Base-by-base conservation (phyloP, 2,113 vertebrate species). In the Chaetops frenatus region DNA sequence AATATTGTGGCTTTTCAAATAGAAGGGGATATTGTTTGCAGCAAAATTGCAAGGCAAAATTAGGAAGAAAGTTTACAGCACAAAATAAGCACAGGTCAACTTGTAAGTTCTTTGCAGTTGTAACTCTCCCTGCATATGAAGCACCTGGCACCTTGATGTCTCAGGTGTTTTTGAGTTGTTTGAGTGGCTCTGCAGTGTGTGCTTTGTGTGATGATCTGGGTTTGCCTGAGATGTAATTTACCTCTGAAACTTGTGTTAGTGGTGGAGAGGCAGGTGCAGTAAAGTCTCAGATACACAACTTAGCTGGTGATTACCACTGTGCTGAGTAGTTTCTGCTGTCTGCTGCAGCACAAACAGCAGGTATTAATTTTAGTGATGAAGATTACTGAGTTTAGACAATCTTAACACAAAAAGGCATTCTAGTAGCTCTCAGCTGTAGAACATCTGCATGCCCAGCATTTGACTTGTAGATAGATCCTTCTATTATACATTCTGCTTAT, bases 331-430 rank as follows among this genome's bases (percentile, higher is more conserved):
- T 77, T 78, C 35, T 58, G 53, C 35, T 84, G 69, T 64, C 78
- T 76, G 66, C 51, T 86, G 28, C 48, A 60, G 53, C 73, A 79
- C 77, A 65, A 86, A 67, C 77, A 89, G 70, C 87, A 69, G 84
- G 66, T 95, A 76, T 69, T 95, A 76, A 94, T 90, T 95, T 87
- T 88, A 33, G 24, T n/a, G n/a, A n/a, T 86, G 84, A 82, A 81
- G 51, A 58, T 77, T 22, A 45, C 40, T 27, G 69, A 77, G 78
- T 90, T 95, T 91, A 94, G 95, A 81, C 61, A 71, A 60, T 85
- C 88, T 69, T 77, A 57, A 94, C 95, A 64, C 53, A 72, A 64
- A 86, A 79, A 86, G 40, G 22, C 54, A 60, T 93, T 87, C 71
- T 77, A 31, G 24, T 66, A 80, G 45, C 57, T 85, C 65, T 79